These are phyloP conservation scores for Apostichopus japonicus DNA, from an alignment of 35 echinoderm and acorn worm genomes.

Conservation along the genomic window DNA sequence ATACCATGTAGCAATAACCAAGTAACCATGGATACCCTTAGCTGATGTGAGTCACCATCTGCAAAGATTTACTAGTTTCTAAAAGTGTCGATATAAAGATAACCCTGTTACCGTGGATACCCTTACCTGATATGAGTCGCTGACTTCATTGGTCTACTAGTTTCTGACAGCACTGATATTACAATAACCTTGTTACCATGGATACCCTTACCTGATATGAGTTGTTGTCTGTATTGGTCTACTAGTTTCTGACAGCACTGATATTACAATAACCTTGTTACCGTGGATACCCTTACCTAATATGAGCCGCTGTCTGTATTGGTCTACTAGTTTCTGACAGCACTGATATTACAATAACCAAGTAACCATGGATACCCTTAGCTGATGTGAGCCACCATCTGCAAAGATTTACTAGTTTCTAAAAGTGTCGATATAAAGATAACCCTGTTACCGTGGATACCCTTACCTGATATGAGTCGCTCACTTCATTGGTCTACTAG, in stretches of 20 bases:
- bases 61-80: not conserved
- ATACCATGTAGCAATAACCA: not conserved
- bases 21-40: constrained; percentile 10
- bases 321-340: not conserved
- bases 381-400: not conserved
- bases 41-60: constrained; percentile 72
- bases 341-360: not conserved
- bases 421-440: not conserved
- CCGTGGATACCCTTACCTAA: too few species aligned
- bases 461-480: not conserved
- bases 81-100: not conserved
- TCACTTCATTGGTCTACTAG: not conserved
- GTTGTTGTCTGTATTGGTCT: not conserved
- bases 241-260: not conserved
- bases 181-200: not conserved
- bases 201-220: too few species aligned
- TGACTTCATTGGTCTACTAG: constrained; percentile 17
- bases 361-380: too few species aligned
- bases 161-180: not conserved
- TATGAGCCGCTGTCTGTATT: not conserved
- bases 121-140: constrained; percentile 81
- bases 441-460: too few species aligned
- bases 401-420: not conserved
- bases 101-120: not conserved
- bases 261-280: not conserved